phyloP scores from a whole-genome alignment of 2,888 invertebrate genomes.

The Drosophila bunnanda region DNA sequence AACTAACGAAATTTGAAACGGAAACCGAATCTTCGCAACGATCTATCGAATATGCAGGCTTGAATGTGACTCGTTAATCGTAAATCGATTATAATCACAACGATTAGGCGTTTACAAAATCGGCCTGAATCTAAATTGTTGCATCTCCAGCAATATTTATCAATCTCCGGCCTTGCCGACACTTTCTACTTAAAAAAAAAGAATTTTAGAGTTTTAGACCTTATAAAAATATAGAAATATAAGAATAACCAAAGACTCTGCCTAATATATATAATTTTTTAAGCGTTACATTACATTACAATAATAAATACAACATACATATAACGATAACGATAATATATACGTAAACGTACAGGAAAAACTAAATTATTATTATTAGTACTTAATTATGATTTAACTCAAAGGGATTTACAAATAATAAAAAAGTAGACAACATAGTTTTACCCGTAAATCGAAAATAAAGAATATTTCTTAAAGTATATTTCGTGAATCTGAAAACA shows the following conservation, averaged over 20 bases:
- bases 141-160: constrained; percentile 54
- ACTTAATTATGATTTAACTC: constrained; percentile 16
- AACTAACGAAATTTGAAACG: constrained; percentile 4
- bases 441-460: constrained; percentile 5
- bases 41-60: constrained; percentile 4
- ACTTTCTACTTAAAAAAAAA: constrained; percentile 48
- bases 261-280: constrained; percentile 63
- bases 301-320: constrained; percentile 12
- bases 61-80: constrained; percentile 2
- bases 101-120: constrained; percentile 16
- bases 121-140: constrained; percentile 11
- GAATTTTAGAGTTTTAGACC: constrained; percentile 39
- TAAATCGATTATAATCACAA: constrained; percentile 7
- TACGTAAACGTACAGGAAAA: constrained; percentile 29
- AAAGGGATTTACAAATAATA: constrained; percentile 7
- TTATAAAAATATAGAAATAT: constrained; percentile 43
- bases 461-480: constrained; percentile 9
- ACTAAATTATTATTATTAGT: constrained; percentile 9
- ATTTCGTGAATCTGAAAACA: background rate
- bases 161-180: constrained; percentile 65
- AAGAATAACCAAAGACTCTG: constrained; percentile 71
- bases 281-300: constrained; percentile 39
- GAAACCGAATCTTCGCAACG: constrained; percentile 3
- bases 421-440: constrained; percentile 9
- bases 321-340: constrained; percentile 19